These are phyloP conservation scores for Poeciliopsis gracilis DNA, from an alignment of 2,797 vertebrate species.

Conservation along the genomic window DNA sequence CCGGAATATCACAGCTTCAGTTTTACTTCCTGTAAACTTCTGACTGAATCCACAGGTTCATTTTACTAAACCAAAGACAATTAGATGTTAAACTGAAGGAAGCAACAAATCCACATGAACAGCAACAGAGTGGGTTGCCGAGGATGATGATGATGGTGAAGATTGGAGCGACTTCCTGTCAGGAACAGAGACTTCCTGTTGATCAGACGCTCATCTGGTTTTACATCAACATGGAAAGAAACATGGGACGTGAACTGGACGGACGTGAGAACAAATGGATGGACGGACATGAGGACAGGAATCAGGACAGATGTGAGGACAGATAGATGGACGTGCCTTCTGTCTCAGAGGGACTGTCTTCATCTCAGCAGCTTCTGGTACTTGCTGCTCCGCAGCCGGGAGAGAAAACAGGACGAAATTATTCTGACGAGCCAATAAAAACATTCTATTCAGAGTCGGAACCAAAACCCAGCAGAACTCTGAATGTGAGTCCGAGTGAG, in stretches of 20 bases:
- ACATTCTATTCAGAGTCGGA: not conserved
- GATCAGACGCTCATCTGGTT: not conserved
- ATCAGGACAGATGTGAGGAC: no score
- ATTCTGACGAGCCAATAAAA: not conserved
- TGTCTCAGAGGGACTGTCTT: slow-evolving; percentile 87
- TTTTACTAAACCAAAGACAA: not conserved
- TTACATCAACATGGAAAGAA: not conserved
- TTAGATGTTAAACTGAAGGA: not conserved
- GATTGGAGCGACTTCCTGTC: not conserved
- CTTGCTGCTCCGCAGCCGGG: slow-evolving; percentile 74
- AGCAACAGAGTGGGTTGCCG: not conserved
- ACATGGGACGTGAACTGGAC: not conserved
- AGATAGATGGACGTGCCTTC: slow-evolving; percentile 82
- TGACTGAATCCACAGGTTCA: not conserved
- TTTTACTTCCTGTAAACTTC: not conserved
- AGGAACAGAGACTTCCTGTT: not conserved
- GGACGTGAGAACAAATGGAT: slow-evolving; percentile 15
- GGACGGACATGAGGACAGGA: slow-evolving; percentile 31
- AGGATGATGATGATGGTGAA: not conserved
- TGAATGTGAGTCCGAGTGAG: not conserved
- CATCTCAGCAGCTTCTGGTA: slow-evolving; percentile 90
- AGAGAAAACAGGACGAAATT: slow-evolving; percentile 25
- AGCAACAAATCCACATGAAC: not conserved
- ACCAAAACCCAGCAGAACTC: not conserved
- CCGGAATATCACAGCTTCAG: not conserved